Evolutionary conservation across 2,797 vertebrate genomes (phyloP), one percentile per base, ranked within the genome.

Genomic region (Vireo griseus): DNA sequence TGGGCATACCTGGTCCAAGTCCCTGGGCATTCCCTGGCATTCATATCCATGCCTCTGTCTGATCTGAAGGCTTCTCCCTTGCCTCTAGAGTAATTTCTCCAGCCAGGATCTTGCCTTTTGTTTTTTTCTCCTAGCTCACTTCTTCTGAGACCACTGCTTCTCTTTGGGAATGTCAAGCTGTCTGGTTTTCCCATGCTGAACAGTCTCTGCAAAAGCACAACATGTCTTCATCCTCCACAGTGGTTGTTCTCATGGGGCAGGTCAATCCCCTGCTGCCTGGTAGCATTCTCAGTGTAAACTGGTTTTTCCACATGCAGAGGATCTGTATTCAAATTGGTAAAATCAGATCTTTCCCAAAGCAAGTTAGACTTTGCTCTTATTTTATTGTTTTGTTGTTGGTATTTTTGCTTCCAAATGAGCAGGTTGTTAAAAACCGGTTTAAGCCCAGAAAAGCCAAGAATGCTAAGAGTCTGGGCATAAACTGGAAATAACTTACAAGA

Each of bases 331-430:
- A 94, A 86, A 86, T 67, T 94, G 59, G 65, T 73, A 90, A 91
- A 94, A 92, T 79, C 88, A 66, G 79, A 65, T 40, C 28, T 92
- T 96, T 74, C 71, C 74, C 86, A 94, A 92, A 93, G n/a, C 44
- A 90, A 54, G 44, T 21, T 33, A 20, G 62, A 65, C 29, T 91
- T 92, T 81, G 59, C 59, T 69, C 47, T 28, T 61, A 58, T 29
- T 94, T 92, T 88, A 69, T 71, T 85, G 40, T 19, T 17, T 71
- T 35, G 6, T 25, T 42, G 10, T 21, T n/a, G 26, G 8, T 33
- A 33, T 73, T 95, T 76, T 82, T 90, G 31, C 91, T 94, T 92
- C 72, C 11, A 51, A 28, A 58, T 79, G 66, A 58, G 28, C 40
- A 26, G 16, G 16, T 35, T 35, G 35, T 10, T 35, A 35, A 35